Conservation (phyloP, 30 jellyfish, hydroid and myxozoan genomes). For the Aurelia aurita region DNA sequence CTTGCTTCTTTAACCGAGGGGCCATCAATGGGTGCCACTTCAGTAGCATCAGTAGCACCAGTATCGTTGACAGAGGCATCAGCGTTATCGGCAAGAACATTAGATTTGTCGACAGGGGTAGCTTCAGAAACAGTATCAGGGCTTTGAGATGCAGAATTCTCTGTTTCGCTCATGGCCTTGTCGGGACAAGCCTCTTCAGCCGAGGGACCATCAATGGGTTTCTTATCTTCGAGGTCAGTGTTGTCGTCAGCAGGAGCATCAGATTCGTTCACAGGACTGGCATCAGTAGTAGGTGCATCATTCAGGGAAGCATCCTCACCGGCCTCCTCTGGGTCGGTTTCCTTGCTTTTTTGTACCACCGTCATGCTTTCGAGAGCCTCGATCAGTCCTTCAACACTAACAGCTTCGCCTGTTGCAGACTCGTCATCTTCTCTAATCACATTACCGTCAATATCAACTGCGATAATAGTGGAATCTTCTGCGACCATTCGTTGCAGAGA, state of each 20-base stretch:
- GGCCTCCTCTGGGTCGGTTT: neutral
- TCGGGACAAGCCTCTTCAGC: too few species aligned
- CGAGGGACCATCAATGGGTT: too few species aligned
- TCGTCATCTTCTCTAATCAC: neutral
- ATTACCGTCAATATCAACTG: slow-evolving; percentile 3
- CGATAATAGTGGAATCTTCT: neutral
- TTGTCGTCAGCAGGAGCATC: neutral
- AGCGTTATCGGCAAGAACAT: neutral
- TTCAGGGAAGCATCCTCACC: neutral
- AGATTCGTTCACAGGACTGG: neutral
- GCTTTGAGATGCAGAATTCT: too few species aligned
- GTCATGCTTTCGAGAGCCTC: slow-evolving; percentile 22
- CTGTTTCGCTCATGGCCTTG: too few species aligned
- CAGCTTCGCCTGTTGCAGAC: neutral
- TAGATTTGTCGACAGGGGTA: neutral
- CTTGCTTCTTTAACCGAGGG: neutral
- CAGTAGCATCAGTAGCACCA: too few species aligned
- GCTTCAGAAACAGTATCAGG: neutral
- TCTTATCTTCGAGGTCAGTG: neutral
- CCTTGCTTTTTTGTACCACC: neutral
- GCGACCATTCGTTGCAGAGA: neutral
- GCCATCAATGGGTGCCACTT: neutral
- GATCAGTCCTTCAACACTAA: slow-evolving; percentile 7
- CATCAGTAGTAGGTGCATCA: neutral
- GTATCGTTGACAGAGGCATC: neutral